Evolutionary conservation across 35 echinoderm and acorn worm species (phyloP).

Genomic region (Lytechinus variegatus): DNA sequence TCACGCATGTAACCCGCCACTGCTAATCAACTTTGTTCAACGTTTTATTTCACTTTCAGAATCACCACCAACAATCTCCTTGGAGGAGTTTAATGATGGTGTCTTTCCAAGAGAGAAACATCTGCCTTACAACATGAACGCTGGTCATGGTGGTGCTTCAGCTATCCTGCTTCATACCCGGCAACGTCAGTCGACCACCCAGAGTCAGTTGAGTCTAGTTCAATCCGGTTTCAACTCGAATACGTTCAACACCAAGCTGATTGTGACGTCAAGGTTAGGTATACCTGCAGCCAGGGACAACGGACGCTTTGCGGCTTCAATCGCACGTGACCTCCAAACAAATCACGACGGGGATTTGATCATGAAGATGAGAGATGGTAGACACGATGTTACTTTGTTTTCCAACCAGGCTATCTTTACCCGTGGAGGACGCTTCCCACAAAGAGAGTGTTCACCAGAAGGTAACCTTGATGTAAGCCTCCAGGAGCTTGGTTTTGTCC

Average conservation of each 20-base stretch:
- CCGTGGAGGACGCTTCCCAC: not conserved
- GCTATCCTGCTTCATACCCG: constrained; percentile 38
- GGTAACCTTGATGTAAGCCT: not conserved
- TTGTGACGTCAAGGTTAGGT: constrained; percentile 21
- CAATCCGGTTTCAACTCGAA: constrained; percentile 59
- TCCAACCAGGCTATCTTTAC: not conserved
- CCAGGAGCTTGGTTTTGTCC: not conserved
- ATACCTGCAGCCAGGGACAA: constrained; percentile 10
- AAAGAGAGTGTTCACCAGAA: not conserved
- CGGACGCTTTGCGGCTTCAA: not conserved
- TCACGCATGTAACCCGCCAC: no score
- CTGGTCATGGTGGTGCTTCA: constrained; percentile 56
- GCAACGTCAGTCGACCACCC: not conserved
- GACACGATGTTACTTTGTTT: not conserved
- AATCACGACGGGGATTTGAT: constrained; percentile 42
- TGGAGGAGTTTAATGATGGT: not conserved
- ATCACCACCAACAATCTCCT: not conserved
- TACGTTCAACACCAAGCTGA: constrained; percentile 17
- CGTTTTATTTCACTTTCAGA: not conserved
- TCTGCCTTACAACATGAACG: constrained; percentile 50
- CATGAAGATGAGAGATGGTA: not conserved
- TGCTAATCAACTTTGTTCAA: no score
- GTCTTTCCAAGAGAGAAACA: not conserved
- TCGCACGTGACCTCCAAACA: constrained; percentile 6
- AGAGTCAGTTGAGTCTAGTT: constrained; percentile 31